phyloP scores from a whole-genome alignment of 2,888 invertebrate genomes.

The Drosophila prolongata region DNA sequence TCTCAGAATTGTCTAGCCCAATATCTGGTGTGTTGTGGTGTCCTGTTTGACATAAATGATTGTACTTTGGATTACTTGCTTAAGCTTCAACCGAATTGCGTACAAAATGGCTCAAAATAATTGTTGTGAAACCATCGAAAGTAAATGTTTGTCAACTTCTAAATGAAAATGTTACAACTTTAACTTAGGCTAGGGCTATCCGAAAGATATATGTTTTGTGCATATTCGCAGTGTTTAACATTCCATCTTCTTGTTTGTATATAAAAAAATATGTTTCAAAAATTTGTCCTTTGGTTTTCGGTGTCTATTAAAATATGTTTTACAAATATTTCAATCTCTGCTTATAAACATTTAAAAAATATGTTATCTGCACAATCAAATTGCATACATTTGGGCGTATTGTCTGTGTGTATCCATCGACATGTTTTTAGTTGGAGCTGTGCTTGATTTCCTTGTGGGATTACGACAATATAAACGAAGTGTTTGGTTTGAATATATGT shows the following conservation, averaged over 20 bases:
- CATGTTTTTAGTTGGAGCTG: constrained; percentile 35
- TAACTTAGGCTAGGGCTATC: constrained; percentile 70
- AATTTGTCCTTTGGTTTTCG: constrained; percentile 47
- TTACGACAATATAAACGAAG: constrained; percentile 47
- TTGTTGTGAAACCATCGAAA: constrained; percentile 69
- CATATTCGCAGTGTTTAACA: constrained; percentile 51
- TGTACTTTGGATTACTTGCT: constrained; percentile 74
- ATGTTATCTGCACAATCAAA: constrained; percentile 72
- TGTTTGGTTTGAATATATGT: constrained; percentile 14
- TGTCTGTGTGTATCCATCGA: constrained; percentile 65
- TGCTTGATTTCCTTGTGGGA: constrained; percentile 24
- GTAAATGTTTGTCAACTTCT: constrained; percentile 37
- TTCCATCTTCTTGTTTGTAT: constrained; percentile 35
- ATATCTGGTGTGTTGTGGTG: constrained; percentile 46
- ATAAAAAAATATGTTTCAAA: constrained; percentile 74
- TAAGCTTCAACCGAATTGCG: constrained; percentile 69
- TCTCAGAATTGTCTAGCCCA: constrained; percentile 14
- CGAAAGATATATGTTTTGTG: constrained; percentile 59
- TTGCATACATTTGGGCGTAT: constrained; percentile 74
- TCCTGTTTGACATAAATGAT: constrained; percentile 79
- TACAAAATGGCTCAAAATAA: constrained; percentile 56
- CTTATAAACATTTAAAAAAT: constrained; percentile 77
- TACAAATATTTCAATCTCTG: constrained; percentile 63
- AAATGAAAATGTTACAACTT: constrained; percentile 34
- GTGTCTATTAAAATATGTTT: constrained; percentile 53